Evolutionary conservation across 2,797 vertebrate species (phyloP).

Genomic region (Helicolenus hilgendorfi): DNA sequence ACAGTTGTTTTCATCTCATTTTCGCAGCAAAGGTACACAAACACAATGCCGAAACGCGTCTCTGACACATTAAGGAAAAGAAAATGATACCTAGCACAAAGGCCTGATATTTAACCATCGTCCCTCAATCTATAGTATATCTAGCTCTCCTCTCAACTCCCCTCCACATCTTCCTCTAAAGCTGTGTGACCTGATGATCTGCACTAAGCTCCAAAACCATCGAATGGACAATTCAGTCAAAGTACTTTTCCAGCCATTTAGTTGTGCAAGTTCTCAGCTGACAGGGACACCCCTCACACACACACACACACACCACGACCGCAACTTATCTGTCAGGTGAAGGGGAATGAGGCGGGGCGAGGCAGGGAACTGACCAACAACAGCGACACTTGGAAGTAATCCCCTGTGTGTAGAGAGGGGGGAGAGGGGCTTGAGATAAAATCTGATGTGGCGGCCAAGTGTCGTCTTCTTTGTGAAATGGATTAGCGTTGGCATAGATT

Average conservation of each 20-base stretch:
- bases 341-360: slow-evolving; percentile 15
- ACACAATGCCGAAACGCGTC: background rate
- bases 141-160: background rate
- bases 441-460: slow-evolving; percentile 45
- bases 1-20: background rate
- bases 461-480: slow-evolving; percentile 13
- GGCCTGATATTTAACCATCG: background rate
- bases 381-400: slow-evolving; percentile 15
- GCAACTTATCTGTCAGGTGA: slow-evolving; percentile 15
- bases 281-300: slow-evolving; percentile 15
- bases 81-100: background rate
- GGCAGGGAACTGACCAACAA: slow-evolving; percentile 26
- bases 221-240: slow-evolving; percentile 44
- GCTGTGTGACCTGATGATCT: background rate
- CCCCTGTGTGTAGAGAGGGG: background rate
- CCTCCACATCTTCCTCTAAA: background rate
- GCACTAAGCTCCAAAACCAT: slow-evolving; percentile 7
- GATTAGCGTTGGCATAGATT: slow-evolving; percentile 3
- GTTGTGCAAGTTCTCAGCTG: slow-evolving; percentile 23
- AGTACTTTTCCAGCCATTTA: slow-evolving; percentile 45
- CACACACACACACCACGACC: background rate
- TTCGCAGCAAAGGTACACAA: background rate
- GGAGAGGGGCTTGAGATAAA: slow-evolving; percentile 8
- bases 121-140: background rate
- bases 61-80: background rate